These are phyloP conservation scores for Conus canariensis DNA, from an alignment of 2,888 invertebrate genomes.

Conservation along the genomic window DNA sequence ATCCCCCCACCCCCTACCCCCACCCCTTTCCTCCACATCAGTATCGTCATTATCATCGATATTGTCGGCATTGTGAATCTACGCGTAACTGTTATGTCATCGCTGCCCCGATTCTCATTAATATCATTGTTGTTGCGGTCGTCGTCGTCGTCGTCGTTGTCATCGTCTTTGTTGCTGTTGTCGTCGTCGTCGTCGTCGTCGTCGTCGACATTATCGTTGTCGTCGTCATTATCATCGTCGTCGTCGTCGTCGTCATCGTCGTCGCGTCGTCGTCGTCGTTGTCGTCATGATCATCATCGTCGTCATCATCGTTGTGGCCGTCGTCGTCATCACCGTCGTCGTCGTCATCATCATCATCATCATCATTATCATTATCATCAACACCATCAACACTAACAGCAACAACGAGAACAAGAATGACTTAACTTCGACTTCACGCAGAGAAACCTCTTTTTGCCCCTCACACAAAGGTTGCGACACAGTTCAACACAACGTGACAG, in stretches of 20 bases:
- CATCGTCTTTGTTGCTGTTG: not conserved
- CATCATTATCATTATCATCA: not conserved
- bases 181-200: not conserved
- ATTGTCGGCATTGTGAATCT: too few species aligned
- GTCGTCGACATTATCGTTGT: not conserved
- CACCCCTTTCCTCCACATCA: not conserved
- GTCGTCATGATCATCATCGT: too few species aligned
- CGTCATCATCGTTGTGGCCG: constrained; percentile 14
- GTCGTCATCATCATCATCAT: constrained; percentile 2
- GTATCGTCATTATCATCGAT: not conserved
- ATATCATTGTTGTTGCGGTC: too few species aligned
- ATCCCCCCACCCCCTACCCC: not conserved
- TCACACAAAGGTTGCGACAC: too few species aligned
- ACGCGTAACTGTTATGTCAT: too few species aligned
- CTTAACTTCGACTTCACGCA: too few species aligned
- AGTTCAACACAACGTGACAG: not conserved
- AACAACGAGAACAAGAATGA: too few species aligned
- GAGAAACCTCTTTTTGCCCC: too few species aligned
- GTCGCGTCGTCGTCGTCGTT: too few species aligned
- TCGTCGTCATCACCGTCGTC: constrained; percentile 4
- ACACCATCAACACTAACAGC: not conserved
- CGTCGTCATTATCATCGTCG: not conserved
- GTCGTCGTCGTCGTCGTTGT: not conserved
- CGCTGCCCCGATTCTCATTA: too few species aligned
- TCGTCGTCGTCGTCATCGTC: too few species aligned